Conservation (phyloP, 2,888 invertebrate genomes). For the Himalopsyche japonica region DNA sequence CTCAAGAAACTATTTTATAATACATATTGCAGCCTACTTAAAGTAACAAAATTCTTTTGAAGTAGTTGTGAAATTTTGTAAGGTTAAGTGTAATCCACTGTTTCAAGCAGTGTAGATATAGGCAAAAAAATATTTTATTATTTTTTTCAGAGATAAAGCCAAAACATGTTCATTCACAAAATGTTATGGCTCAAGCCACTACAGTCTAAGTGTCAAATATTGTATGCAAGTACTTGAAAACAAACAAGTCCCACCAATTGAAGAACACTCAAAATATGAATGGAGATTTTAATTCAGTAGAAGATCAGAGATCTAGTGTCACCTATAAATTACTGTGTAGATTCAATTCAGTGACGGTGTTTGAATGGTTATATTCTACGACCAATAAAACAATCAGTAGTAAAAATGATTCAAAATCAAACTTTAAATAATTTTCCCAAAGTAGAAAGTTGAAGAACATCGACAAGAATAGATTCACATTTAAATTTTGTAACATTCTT, state of each 20-base stretch:
- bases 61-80: background rate
- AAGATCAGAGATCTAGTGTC: conserved; percentile 29
- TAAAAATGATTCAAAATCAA: too few relatives aligned
- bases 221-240: background rate
- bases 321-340: conserved; percentile 32
- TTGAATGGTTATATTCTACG: too few relatives aligned
- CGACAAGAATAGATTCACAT: too few relatives aligned
- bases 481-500: too few relatives aligned
- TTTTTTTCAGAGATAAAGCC: background rate
- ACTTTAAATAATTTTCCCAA: too few relatives aligned
- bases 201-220: background rate
- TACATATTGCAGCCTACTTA: too few relatives aligned
- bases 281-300: conserved; percentile 9
- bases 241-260: background rate
- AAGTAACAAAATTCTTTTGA: background rate
- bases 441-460: too few relatives aligned
- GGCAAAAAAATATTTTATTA: background rate
- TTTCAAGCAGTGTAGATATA: background rate
- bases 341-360: background rate
- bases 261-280: background rate
- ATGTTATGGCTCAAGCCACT: background rate
- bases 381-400: too few relatives aligned
- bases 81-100: background rate
- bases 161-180: background rate
- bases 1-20: too few relatives aligned